A percentile compares a stretch with the other conserved stretches of the same genome.
These are phyloP conservation scores for Macrochelys suwanniensis DNA, from an alignment of 2,797 vertebrate genomes.

Conservation along the genomic window DNA sequence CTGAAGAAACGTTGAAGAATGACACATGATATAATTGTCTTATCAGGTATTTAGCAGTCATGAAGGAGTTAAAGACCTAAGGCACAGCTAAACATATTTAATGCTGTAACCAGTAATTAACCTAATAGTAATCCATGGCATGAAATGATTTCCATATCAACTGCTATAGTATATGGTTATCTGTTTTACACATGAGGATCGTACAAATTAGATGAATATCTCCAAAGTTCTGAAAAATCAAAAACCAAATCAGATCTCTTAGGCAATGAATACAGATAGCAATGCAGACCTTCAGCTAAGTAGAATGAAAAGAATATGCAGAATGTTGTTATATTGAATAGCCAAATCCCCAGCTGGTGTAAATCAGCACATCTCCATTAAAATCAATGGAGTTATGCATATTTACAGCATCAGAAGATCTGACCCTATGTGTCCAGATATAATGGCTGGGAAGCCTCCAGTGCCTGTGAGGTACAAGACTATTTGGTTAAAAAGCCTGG, in stretches of 20 bases:
- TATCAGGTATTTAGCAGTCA: background rate
- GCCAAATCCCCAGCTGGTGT: background rate
- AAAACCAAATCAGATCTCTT: background rate
- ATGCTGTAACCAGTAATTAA: background rate
- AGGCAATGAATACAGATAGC: background rate
- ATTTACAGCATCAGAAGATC: background rate
- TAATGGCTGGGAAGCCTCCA: background rate
- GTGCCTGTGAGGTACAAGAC: background rate
- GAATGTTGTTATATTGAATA: background rate
- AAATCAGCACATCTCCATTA: background rate
- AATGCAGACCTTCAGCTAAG: background rate
- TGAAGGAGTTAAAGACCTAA: background rate
- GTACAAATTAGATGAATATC: background rate
- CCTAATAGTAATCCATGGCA: background rate
- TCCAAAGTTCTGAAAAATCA: background rate
- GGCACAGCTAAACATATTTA: background rate
- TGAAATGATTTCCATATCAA: slow-evolving; percentile 19
- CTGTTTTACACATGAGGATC: background rate
- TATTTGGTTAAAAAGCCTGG: background rate
- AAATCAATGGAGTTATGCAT: fast-evolving
- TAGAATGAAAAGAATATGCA: background rate
- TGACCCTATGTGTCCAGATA: background rate
- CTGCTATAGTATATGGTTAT: background rate
- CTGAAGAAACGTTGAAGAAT: background rate
- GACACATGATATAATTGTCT: background rate